These are phyloP conservation scores for Heliconius eleuchia DNA, from an alignment of 1,140 invertebrate species.

Conservation along the genomic window DNA sequence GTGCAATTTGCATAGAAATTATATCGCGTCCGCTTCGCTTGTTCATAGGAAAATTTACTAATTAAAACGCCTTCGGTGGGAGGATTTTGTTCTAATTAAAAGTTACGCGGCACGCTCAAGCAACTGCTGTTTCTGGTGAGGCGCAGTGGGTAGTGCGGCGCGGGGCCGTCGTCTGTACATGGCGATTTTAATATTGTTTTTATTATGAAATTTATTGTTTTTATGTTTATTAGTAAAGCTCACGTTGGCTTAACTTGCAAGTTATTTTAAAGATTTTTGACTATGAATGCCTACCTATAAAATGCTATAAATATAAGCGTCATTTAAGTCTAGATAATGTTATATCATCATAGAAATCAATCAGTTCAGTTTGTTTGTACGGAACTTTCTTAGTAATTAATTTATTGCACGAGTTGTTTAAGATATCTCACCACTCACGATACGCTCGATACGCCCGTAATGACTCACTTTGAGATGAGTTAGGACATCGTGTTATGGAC, in stretches of 20 bases:
- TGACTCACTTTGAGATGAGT: slow-evolving; percentile 23
- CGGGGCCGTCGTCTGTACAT: background rate
- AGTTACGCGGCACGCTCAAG: slow-evolving; percentile 58
- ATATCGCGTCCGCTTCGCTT: slow-evolving; percentile 68
- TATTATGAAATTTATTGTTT: background rate
- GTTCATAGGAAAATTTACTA: slow-evolving; percentile 79
- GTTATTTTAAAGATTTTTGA: too few relatives aligned
- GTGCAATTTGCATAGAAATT: slow-evolving; percentile 79
- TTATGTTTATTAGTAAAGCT: too few relatives aligned
- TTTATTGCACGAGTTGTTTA: slow-evolving; percentile 34
- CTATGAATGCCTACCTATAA: too few relatives aligned
- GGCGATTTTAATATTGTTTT: background rate
- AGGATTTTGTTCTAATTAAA: slow-evolving; percentile 79
- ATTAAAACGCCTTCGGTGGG: slow-evolving; percentile 77
- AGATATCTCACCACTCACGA: slow-evolving; percentile 16
- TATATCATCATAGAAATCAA: background rate
- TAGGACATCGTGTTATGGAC: background rate
- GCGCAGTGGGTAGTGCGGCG: background rate
- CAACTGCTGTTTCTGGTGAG: slow-evolving; percentile 6
- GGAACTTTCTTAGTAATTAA: slow-evolving; percentile 31
- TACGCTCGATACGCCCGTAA: slow-evolving; percentile 13
- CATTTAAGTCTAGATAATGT: too few relatives aligned
- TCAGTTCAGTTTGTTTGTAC: background rate
- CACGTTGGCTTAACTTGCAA: too few relatives aligned
- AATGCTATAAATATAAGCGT: too few relatives aligned